Conservation (phyloP, 2,888 invertebrate genomes). For the Orthosia gothica region DNA sequence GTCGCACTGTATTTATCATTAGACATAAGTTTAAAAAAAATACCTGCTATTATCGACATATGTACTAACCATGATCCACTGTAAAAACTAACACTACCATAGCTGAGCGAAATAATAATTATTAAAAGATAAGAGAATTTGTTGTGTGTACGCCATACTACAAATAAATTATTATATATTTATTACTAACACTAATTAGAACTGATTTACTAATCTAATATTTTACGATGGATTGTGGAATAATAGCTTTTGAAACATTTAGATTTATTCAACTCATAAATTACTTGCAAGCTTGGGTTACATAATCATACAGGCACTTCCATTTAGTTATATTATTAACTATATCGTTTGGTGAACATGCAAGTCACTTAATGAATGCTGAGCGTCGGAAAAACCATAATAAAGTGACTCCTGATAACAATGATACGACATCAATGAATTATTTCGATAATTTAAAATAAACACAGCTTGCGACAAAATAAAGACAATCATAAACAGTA, state of each 20-base stretch:
- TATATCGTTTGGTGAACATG: background rate
- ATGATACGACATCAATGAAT: background rate
- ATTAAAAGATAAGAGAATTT: background rate
- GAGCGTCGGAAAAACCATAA: slow-evolving; percentile 5
- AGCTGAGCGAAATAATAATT: slow-evolving; percentile 26
- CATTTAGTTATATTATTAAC: background rate
- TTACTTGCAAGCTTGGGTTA: background rate
- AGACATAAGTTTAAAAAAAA: background rate
- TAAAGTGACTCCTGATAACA: background rate
- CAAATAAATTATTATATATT: background rate
- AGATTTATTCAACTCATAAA: background rate
- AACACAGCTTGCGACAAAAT: slow-evolving; percentile 10
- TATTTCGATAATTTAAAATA: background rate
- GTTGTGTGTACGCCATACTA: background rate
- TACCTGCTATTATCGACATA: slow-evolving; percentile 12
- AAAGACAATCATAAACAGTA: slow-evolving; percentile 5
- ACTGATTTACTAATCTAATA: background rate
- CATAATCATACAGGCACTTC: background rate
- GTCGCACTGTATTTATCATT: background rate
- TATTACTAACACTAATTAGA: background rate
- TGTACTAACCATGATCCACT: slow-evolving; percentile 11
- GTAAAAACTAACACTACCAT: slow-evolving; percentile 18
- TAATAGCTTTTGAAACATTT: background rate
- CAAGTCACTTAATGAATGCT: background rate
- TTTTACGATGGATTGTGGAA: slow-evolving; percentile 1